Evolutionary conservation across 2,113 vertebrate genomes (phyloP).

Genomic region (Colinus virginianus): DNA sequence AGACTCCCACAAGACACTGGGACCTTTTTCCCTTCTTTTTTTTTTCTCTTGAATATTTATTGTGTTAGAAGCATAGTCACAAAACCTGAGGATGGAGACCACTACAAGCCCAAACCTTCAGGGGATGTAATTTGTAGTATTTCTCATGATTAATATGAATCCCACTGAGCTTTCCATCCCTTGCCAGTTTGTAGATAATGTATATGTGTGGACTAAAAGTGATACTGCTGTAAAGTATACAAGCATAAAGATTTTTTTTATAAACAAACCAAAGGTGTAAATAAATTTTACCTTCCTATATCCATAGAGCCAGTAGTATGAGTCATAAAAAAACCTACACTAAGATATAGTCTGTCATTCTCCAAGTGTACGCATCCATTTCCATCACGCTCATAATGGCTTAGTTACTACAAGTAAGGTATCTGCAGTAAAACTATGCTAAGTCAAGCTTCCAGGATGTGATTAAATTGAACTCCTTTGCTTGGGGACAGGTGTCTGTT

Average conservation of each 20-base stretch:
- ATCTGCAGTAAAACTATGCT: not conserved
- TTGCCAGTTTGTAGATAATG: not conserved
- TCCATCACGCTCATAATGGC: not conserved
- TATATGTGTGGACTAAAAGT: slow-evolving; percentile 16
- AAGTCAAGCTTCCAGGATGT: not conserved
- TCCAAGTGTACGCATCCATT: not conserved
- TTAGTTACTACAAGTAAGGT: not conserved
- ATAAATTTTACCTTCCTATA: not conserved
- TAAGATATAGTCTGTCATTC: not conserved
- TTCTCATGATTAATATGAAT: not conserved
- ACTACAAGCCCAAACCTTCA: not conserved
- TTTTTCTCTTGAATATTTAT: not conserved
- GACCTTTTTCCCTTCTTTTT: not conserved
- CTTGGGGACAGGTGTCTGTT: not conserved
- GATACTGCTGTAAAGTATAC: not conserved
- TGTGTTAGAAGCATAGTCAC: not conserved
- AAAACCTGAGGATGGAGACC: not conserved
- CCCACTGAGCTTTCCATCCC: not conserved
- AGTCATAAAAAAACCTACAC: not conserved
- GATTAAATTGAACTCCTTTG: not conserved
- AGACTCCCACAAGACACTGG: not conserved
- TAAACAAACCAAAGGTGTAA: slow-evolving; percentile 39
- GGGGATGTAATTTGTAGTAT: not conserved
- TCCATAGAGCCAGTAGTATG: not conserved
- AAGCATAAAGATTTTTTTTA: not conserved